Percentiles rank a stretch among this genome's conserved stretches.
These are phyloP conservation scores for Poecilia gillii DNA, from an alignment of 2,797 vertebrate genomes.

Conservation along the genomic window DNA sequence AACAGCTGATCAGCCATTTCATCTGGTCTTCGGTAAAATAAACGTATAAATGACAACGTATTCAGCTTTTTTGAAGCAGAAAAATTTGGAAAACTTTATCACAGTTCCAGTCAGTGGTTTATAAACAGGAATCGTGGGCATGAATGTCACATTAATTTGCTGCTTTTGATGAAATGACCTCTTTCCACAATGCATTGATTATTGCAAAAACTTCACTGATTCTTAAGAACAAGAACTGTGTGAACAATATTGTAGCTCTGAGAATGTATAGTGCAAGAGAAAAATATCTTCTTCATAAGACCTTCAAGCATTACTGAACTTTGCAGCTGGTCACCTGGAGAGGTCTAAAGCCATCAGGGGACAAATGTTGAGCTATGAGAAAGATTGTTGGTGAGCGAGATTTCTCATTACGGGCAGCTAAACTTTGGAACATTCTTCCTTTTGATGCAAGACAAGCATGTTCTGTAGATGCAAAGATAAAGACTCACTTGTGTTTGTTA, in stretches of 20 bases:
- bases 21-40: background rate
- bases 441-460: background rate
- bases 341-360: background rate
- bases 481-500: too few species aligned
- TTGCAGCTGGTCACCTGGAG: background rate
- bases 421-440: too few species aligned
- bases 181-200: background rate
- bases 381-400: too few species aligned
- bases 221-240: background rate
- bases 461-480: too few species aligned
- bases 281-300: background rate
- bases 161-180: background rate
- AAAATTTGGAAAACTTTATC: background rate
- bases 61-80: background rate
- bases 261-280: background rate
- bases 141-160: background rate
- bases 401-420: too few species aligned
- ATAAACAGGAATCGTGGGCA: background rate
- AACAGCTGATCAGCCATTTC: constrained; percentile 6
- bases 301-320: background rate
- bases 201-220: background rate
- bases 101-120: background rate
- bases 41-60: background rate
- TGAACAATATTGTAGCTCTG: background rate
- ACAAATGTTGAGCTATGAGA: background rate